Base-by-base conservation (phyloP, 1,140 invertebrate species). In the Drosophila kurseongensis region DNA sequence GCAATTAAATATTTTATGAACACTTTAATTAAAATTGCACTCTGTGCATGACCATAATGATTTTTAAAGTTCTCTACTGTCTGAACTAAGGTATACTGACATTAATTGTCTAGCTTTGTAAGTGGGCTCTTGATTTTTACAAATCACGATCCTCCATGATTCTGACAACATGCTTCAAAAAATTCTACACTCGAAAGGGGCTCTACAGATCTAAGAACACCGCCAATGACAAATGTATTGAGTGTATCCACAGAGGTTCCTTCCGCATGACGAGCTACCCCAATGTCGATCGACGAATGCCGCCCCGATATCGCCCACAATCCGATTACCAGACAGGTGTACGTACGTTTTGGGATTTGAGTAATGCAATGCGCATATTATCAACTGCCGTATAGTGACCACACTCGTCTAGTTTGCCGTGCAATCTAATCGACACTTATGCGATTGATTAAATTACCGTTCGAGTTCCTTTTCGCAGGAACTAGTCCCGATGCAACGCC, bases 311-410 rank as follows among this genome's bases (percentile, higher is more conserved):
- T 51, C 44, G 16, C 23, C 14, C 18, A 14, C 38, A 35, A 58
- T 36, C 14, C 40, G 65, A 50, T 58, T 50, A 71, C 65, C 67
- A 57, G 67, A 58, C 67, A 71, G 67, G 67, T 71, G 67, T 71
- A 71, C 67, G 44, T 50, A 71, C 66, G 44, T 57, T 57, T 32
- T 16, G 10, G 16, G 58, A 66, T 5, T 47, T 8, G 35, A 41
- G 16, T 32, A 36, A 57, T 48, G 50, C 54, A 41, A n/a, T 40
- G 51, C 51, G 44, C 67, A 71, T 69, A 57, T 48, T 56, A 67
- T 63, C 65, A 51, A 42, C 16, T 5, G 60, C 40, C 36, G 23
- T 52, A 65, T 51, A 36, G 58, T 60, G 14, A 60, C 38, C 44
- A 36, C 44, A 29, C 60, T 68, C 16, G 65, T 58, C 41, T 50